A percentile compares a stretch with the other conserved stretches of the same genome.
Evolutionary conservation across 2,888 invertebrate species (phyloP).

Genomic region (Drosophila ezoana): DNA sequence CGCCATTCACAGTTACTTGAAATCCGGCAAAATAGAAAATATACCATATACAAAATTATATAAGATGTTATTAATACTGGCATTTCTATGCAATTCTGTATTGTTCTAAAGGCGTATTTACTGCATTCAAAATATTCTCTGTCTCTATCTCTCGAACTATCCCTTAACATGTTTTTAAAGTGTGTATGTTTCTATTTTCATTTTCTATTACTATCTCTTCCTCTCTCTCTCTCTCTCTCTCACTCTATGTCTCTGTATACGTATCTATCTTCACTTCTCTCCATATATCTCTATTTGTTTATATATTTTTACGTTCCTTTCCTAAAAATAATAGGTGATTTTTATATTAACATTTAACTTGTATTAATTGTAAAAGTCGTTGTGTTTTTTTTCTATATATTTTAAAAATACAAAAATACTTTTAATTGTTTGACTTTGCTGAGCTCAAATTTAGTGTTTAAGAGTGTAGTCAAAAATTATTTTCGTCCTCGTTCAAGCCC

Average conservation of each 20-base stretch:
- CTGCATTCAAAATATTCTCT: slow-evolving; percentile 27
- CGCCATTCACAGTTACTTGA: slow-evolving; percentile 14
- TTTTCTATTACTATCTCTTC: neutral
- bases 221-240: neutral
- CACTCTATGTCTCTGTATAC: slow-evolving; percentile 1
- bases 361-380: slow-evolving; percentile 52
- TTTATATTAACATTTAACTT: slow-evolving; percentile 32
- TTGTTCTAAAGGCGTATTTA: slow-evolving; percentile 18
- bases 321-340: slow-evolving; percentile 51
- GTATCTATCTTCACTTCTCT: neutral
- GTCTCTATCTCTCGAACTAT: neutral
- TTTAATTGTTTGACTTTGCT: slow-evolving; percentile 13
- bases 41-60: slow-evolving; percentile 10
- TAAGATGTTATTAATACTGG: slow-evolving; percentile 10
- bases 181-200: neutral
- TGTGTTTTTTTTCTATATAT: slow-evolving; percentile 7
- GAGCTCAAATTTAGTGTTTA: slow-evolving; percentile 4
- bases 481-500: neutral
- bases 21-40: slow-evolving; percentile 26
- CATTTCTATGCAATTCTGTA: slow-evolving; percentile 1
- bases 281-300: neutral
- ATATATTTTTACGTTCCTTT: slow-evolving; percentile 3
- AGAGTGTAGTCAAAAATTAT: neutral
- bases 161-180: no score
- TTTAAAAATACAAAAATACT: slow-evolving; percentile 38